phyloP scores from a whole-genome alignment of 2,888 invertebrate species.

The Peribatodes rhomboidaria region DNA sequence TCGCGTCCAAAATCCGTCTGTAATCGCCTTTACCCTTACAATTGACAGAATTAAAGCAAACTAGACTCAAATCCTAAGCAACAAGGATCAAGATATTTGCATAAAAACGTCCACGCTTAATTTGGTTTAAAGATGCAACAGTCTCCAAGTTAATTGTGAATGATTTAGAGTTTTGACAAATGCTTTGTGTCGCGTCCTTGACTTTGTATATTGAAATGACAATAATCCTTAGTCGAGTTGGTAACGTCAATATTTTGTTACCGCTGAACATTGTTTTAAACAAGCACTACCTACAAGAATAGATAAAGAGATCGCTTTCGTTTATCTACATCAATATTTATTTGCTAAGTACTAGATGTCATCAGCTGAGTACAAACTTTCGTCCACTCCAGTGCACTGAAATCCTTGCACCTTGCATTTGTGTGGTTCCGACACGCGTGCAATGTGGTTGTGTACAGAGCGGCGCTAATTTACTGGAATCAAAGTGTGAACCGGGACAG shows the following conservation, averaged over 20 bases:
- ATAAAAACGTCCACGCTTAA: background rate
- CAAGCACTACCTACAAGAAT: background rate
- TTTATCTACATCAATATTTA: too few species aligned
- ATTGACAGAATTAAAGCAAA: background rate
- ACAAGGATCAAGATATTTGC: background rate
- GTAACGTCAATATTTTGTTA: background rate
- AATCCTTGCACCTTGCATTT: too few species aligned
- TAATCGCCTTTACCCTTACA: background rate
- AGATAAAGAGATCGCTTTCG: too few species aligned
- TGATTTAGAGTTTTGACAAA: slow-evolving; percentile 21
- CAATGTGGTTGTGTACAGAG: too few species aligned
- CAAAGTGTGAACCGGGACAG: too few species aligned
- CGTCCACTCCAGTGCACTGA: too few species aligned
- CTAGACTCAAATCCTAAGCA: background rate
- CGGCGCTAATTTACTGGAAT: too few species aligned
- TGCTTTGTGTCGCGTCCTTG: slow-evolving; percentile 12
- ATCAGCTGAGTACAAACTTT: too few species aligned
- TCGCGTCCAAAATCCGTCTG: too few species aligned
- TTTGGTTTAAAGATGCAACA: slow-evolving; percentile 9
- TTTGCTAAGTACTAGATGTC: too few species aligned
- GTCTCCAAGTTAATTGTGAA: slow-evolving; percentile 16
- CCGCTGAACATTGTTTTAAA: background rate
- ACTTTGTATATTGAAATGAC: slow-evolving; percentile 11
- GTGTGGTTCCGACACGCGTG: too few species aligned
- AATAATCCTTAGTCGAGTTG: background rate